These are phyloP conservation scores for Planococcus citri DNA, from an alignment of 1,140 invertebrate species.

Conservation along the genomic window DNA sequence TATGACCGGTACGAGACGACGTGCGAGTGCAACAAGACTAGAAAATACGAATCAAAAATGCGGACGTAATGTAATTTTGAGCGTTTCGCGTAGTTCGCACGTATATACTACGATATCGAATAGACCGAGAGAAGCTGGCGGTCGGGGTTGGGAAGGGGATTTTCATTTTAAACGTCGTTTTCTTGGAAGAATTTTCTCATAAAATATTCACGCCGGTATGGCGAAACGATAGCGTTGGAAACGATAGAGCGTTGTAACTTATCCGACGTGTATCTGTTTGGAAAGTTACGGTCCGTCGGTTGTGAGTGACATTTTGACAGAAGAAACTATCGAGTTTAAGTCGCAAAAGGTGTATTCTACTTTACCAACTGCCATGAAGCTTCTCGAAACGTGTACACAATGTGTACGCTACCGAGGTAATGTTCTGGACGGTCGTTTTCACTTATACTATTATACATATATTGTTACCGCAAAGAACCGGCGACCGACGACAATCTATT, in stretches of 20 bases:
- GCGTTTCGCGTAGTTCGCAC: no score
- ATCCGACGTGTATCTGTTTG: conserved; percentile 18
- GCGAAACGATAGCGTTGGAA: conserved; percentile 1
- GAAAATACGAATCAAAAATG: no score
- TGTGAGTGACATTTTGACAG: conserved; percentile 19
- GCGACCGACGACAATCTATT: no score
- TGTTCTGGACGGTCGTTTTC: conserved; percentile 1
- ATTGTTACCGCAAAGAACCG: no score
- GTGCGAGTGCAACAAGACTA: no score
- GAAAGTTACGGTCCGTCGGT: conserved; percentile 16
- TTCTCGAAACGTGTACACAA: conserved; percentile 9
- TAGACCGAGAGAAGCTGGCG: background rate
- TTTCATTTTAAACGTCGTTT: no score
- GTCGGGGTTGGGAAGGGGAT: background rate
- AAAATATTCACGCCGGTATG: background rate
- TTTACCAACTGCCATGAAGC: conserved; percentile 11
- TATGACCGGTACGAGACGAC: no score
- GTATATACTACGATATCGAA: no score
- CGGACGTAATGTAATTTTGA: no score
- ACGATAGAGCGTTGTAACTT: conserved; percentile 12
- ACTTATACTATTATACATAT: background rate
- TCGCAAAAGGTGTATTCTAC: conserved; percentile 11
- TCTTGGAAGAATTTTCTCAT: background rate
- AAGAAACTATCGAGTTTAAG: conserved; percentile 16
- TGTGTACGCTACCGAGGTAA: background rate